Percentiles rank a stretch among this genome's conserved stretches.
Evolutionary conservation across 2,888 invertebrate species (phyloP).

Genomic region (Pristionchus fissidentatus): DNA sequence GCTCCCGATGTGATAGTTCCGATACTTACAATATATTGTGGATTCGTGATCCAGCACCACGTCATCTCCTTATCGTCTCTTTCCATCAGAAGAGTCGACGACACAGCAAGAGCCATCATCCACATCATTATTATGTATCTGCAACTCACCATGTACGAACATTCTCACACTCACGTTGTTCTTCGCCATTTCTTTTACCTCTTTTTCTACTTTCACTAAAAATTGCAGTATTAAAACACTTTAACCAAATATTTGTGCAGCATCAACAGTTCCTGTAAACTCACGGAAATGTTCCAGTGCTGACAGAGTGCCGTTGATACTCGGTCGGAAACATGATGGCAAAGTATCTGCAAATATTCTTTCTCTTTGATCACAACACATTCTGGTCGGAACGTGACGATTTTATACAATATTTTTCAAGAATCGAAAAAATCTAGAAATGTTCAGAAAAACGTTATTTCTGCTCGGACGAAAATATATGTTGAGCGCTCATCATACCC

Average conservation of each 20-base stretch:
- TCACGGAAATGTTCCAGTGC: conserved; percentile 63
- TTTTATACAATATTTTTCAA: too few relatives aligned
- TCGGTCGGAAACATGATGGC: conserved; percentile 71
- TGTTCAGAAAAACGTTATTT: too few relatives aligned
- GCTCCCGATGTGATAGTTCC: background rate
- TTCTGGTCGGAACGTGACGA: too few relatives aligned
- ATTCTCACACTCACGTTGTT: background rate
- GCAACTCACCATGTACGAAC: background rate
- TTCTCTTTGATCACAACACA: too few relatives aligned
- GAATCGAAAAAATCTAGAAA: too few relatives aligned
- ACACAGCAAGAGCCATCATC: conserved; percentile 65
- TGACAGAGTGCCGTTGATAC: conserved; percentile 67
- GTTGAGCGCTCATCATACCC: too few relatives aligned
- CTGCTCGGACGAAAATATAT: too few relatives aligned
- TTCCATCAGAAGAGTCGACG: conserved; percentile 66
- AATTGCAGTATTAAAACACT: background rate
- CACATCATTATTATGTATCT: conserved; percentile 55
- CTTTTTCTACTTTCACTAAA: background rate
- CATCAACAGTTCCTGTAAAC: conserved; percentile 46
- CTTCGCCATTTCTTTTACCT: background rate
- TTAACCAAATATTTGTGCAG: background rate
- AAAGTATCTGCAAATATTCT: conserved; percentile 67
- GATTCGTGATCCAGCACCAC: conserved; percentile 68
- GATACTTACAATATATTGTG: conserved; percentile 63
- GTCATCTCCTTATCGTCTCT: conserved; percentile 48